These are phyloP conservation scores for Acleris cristana DNA, from an alignment of 2,888 invertebrate species.

Conservation along the genomic window DNA sequence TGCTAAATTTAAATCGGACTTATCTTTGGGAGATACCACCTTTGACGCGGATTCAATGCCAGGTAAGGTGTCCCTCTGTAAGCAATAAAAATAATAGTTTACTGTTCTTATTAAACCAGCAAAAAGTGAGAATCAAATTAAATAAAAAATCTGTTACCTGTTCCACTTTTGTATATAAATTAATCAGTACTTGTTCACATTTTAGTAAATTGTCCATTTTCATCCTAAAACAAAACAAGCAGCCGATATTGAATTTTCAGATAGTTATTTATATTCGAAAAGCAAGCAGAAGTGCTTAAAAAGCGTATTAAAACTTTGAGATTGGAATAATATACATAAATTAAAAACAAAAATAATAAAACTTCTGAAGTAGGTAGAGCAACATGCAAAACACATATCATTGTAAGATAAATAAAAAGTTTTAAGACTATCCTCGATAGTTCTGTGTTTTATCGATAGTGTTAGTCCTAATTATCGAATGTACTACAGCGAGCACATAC, in stretches of 20 bases:
- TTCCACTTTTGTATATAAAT: constrained; percentile 86
- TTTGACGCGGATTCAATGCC: constrained; percentile 43
- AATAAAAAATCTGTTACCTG: constrained; percentile 69
- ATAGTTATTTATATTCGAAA: no score
- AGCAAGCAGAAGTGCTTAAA: neutral
- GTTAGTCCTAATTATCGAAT: no score
- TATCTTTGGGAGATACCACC: constrained; percentile 44
- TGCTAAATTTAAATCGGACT: constrained; percentile 58
- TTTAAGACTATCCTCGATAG: no score
- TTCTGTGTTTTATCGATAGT: no score
- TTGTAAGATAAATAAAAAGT: no score
- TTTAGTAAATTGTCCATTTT: constrained; percentile 87
- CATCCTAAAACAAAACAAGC: constrained; percentile 78
- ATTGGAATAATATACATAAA: no score
- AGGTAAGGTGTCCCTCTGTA: constrained; percentile 63
- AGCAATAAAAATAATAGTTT: constrained; percentile 39
- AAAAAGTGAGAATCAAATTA: constrained; percentile 18
- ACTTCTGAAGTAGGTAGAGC: no score
- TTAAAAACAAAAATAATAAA: no score
- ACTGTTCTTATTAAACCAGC: constrained; percentile 1
- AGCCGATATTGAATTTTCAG: neutral
- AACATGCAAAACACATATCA: no score
- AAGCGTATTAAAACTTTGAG: neutral
- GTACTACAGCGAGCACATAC: no score
- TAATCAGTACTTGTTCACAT: constrained; percentile 87